Evolutionary conservation across 2,888 invertebrate genomes (phyloP).

Genomic region (Andricus curvator): DNA sequence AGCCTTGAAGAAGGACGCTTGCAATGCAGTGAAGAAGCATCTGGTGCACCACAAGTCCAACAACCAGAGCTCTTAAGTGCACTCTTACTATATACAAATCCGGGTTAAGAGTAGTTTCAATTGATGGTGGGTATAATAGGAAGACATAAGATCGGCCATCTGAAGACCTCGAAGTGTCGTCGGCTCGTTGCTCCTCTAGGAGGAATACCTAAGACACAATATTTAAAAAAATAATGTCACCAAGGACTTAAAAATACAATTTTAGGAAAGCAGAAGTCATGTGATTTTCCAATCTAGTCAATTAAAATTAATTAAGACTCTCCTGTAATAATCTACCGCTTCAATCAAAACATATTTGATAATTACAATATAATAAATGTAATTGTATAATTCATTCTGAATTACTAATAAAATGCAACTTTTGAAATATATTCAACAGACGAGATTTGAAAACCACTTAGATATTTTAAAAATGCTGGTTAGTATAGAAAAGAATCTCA

Average conservation of each 20-base stretch:
- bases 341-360: not conserved
- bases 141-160: slow-evolving; percentile 95
- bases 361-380: too few species aligned
- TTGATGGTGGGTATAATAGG: slow-evolving; percentile 89
- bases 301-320: not conserved
- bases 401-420: not conserved
- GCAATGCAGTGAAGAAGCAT: slow-evolving; percentile 95
- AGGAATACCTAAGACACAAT: slow-evolving; percentile 80
- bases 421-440: not conserved
- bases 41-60: slow-evolving; percentile 94
- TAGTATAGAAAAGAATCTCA: not conserved
- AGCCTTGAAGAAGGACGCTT: slow-evolving; percentile 89
- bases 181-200: slow-evolving; percentile 81
- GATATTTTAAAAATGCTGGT: not conserved
- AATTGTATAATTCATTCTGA: too few species aligned
- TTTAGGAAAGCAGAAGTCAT: slow-evolving; percentile 14
- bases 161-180: slow-evolving; percentile 62
- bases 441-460: slow-evolving; percentile 25
- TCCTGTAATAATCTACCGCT: not conserved
- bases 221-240: slow-evolving; percentile 3
- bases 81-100: slow-evolving; percentile 90
- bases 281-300: slow-evolving; percentile 15
- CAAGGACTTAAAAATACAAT: not conserved
- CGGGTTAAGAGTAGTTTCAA: slow-evolving; percentile 85
- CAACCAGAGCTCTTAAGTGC: slow-evolving; percentile 91